Base-by-base conservation (phyloP, 2,888 invertebrate genomes). In the Ormyrus labotus region DNA sequence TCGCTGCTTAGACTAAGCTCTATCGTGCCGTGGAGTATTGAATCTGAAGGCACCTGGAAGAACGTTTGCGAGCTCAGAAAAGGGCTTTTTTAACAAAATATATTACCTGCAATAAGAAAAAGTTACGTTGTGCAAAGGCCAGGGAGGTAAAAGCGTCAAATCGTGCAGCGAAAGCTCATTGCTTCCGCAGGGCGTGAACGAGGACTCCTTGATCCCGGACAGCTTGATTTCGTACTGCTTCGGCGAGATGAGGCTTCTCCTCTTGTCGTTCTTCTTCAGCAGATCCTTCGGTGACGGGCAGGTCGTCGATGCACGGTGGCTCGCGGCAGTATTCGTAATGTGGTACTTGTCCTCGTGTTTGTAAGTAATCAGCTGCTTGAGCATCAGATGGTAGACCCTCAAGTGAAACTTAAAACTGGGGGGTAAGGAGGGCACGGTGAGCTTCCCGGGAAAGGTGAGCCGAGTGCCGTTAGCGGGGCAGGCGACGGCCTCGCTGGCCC, bases 371-470 rank as follows among this genome's bases (percentile, higher is more conserved):
- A 67, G 64, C 61, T 74, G 48, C 7, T 64, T 81, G 47, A 92
- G 84, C 8, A 91, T 90, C 69, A 93, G 84, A 81, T 91, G 91
- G 79, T 92, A 93, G 19, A 93, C 87, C 77, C 92, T 90, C 6
- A 92, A 88, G 10, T 87, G 89, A 11, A 93, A 87, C 70, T 90
- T 89, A 63, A 92, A 91, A 69, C 90, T 86, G 0, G 91, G 85
- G 0, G 84, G 83, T 0, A 91, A 80, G 48, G 90, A 86, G 13
- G 87, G 87, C 55, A 93, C 91, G 0, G 81, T 81, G 51, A 90
- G 86, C 3, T 74, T 67, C 5, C 87, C 89, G 0, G 86, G 83
- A 75, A 91, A 90, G 6, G 79, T 76, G 0, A 91, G 84, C 53
- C 83, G 83, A 0, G 83, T 61, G 84, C 86, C 85, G 6, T 45